Percentiles rank a stretch among this genome's conserved stretches.
Evolutionary conservation across 2,113 vertebrate species (phyloP).

Genomic region (Rhipidura dahli): DNA sequence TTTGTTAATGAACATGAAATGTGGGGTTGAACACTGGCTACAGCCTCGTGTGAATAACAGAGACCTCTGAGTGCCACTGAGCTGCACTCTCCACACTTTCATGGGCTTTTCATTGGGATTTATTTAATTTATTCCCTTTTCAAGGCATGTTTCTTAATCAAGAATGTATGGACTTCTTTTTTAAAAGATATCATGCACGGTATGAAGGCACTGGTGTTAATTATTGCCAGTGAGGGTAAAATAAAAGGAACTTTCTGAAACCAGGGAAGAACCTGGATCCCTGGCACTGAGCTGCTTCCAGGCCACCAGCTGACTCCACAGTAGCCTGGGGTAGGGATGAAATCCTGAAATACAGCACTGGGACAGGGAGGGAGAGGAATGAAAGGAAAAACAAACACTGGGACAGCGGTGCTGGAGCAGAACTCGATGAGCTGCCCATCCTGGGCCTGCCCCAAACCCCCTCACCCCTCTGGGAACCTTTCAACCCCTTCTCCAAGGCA

Average conservation of each 20-base stretch:
- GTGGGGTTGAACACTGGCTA: neutral
- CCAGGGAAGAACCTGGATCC: neutral
- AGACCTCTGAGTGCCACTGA: neutral
- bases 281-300: neutral
- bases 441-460: neutral
- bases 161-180: too few relatives aligned
- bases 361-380: neutral
- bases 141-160: neutral
- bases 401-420: accelerated
- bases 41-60: neutral
- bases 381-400: neutral
- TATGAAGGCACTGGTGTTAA: accelerated
- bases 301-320: neutral
- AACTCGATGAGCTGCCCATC: accelerated
- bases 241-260: neutral
- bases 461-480: neutral
- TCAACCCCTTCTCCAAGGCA: neutral
- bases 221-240: neutral
- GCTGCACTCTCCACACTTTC: neutral
- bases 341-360: neutral
- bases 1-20: neutral
- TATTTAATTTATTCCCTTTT: neutral
- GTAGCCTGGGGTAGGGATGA: neutral
- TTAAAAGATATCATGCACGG: accelerated
- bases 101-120: neutral